phyloP scores from a whole-genome alignment of 2,888 invertebrate genomes.

The Scelioninae gen. 2 region DNA sequence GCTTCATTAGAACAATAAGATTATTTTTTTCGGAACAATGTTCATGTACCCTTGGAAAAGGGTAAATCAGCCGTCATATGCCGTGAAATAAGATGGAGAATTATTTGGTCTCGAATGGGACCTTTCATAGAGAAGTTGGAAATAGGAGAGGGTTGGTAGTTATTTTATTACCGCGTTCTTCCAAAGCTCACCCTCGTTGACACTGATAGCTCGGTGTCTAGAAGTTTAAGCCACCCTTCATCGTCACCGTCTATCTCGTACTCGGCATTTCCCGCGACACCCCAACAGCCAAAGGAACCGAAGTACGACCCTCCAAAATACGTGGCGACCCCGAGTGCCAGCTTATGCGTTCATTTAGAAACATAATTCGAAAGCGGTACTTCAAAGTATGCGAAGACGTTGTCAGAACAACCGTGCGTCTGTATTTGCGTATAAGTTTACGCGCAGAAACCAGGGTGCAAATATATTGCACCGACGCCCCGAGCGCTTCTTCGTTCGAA shows the following conservation, averaged over 20 bases:
- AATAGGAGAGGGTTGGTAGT: constrained; percentile 52
- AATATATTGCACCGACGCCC: constrained; percentile 37
- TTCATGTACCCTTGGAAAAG: no score
- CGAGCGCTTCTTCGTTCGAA: constrained; percentile 47
- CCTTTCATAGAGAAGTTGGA: constrained; percentile 2
- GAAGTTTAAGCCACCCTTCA: constrained; percentile 57
- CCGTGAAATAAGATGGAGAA: constrained; percentile 3
- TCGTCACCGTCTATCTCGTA: constrained; percentile 45
- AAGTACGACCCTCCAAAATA: constrained; percentile 50
- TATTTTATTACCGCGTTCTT: constrained; percentile 70
- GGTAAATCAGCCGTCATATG: no score
- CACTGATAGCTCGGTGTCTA: constrained; percentile 61
- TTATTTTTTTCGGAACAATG: no score
- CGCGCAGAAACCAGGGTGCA: constrained; percentile 31
- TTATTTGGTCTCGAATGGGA: constrained; percentile 25
- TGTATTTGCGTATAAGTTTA: constrained; percentile 14
- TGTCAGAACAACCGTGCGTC: constrained; percentile 10
- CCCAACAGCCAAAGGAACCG: constrained; percentile 51
- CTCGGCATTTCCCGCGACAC: constrained; percentile 37
- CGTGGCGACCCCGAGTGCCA: constrained; percentile 43
- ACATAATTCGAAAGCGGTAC: constrained; percentile 56
- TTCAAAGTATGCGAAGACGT: constrained; percentile 53
- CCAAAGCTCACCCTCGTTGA: constrained; percentile 63
- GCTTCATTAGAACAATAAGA: no score
- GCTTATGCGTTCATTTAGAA: constrained; percentile 59